Evolutionary conservation across 2,113 vertebrate genomes (phyloP), one percentile per base, ranked within the genome.

Genomic region (Motacilla tschutschensis): DNA sequence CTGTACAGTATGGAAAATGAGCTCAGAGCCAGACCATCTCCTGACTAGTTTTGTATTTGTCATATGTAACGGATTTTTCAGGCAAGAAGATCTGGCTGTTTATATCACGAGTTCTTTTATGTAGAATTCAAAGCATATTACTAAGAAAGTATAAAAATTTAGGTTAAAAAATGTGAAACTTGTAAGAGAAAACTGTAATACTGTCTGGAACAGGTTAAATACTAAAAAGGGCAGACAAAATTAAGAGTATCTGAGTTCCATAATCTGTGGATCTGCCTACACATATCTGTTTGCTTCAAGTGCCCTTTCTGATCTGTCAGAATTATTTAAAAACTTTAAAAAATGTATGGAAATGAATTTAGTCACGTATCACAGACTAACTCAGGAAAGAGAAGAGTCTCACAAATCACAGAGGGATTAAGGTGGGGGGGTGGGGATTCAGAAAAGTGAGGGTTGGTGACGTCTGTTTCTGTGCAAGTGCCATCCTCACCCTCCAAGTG

Each of bases 311-410:
- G 77, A 92, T 75, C 87, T 81, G 78, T 79, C 71, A 89, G 78
- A 88, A 92, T 91, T 88, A 91, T 81, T 91, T 83, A 38, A 94
- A 92, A 88, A 80, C 78, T 91, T 83, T 31, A 2, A 84, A 91
- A 95, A 88, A 88, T 65, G 75, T 79, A 90, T 73, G 79, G 67
- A 90, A 87, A 87, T 5, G 1, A 76, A 90, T 93, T 79, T 84
- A 90, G 87, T 84, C 87, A 84, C 25, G 5, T 93, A 84, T 79
- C 75, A 82, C 33, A 69, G 72, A 70, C 58, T 48, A 76, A 21
- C 57, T 91, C 53, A 84, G 82, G 57, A 79, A 78, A 71, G 72
- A 86, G 67, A 83, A 76, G 60, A 90, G 55, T 29, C 79, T 91
- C 69, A 81, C 48, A 88, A 81, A 86, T 71, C 64, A 79, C 44